Evolutionary conservation across 1,140 invertebrate genomes (phyloP), one percentile per base, ranked within the genome.

Genomic region (Neodiprion virginianus): DNA sequence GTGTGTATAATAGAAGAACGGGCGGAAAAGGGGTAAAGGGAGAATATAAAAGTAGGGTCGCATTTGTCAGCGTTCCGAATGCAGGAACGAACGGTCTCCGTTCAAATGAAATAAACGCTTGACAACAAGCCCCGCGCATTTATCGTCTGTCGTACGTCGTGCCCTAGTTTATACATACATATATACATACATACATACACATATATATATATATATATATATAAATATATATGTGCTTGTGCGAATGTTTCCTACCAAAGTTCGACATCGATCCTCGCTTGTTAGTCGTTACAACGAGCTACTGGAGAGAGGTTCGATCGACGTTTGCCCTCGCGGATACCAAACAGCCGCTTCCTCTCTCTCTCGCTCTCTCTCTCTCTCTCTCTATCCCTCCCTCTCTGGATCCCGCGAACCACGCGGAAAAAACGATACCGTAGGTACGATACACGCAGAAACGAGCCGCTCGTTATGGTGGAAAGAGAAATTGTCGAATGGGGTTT

Each of bases 361-460:
- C 23, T 7, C n/a, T 23, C 69, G 50, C 17, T 61, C 23, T 71
- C 23, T 76, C 61, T 67, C 69, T 48, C 48, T 73, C 78, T 80
- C 17, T 61, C 23, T 71, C 23, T 76, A 48, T 67, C 69, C 23
- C 48, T 75, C 78, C 78, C 75, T 75, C 73, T 72, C 74, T 80
- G 70, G 79, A 74, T 79, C 69, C 5, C 28, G 28, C 1, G 28
- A 40, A 40, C 28, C 28, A 5, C 28, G 28, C 17, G 28, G 5
- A 40, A 40, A 40, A 40, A 40, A 40, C 28, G 28, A 40, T 40
- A 40, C 28, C 5, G 5, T 40, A 40, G 28, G 2, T 40, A 40
- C 28, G 28, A 40, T 40, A 40, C 28, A 40, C 28, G 28, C 28
- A 40, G 28, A 40, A 40, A 40, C 28, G 28, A 40, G 28, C 28